phyloP scores from a whole-genome alignment of 2,797 vertebrate genomes.

The Mus minutoides region DNA sequence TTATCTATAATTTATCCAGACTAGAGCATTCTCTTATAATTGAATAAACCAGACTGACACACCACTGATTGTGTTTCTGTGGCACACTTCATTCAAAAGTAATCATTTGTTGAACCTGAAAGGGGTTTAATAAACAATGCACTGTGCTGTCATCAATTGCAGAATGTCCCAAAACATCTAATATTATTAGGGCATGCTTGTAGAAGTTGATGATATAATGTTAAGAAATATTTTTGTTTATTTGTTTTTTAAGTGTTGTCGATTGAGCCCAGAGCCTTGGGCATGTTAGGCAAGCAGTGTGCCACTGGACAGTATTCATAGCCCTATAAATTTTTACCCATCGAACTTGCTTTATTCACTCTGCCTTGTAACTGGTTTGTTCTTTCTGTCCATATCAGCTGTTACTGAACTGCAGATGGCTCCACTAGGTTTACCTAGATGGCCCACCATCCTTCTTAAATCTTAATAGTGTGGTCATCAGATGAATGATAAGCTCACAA shows the following conservation, averaged over 20 bases:
- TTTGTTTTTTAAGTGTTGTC: not conserved
- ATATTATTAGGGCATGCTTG: not conserved
- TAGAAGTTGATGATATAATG: not conserved
- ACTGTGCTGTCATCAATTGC: not conserved
- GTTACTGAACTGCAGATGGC: not conserved
- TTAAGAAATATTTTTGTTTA: not conserved
- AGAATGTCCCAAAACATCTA: not conserved
- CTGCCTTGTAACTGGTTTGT: not conserved
- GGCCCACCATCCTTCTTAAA: not conserved
- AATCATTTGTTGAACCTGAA: not conserved
- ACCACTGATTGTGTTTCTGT: not conserved
- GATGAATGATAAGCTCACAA: not conserved
- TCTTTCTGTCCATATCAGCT: not conserved
- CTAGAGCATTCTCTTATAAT: not conserved
- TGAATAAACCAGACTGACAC: not conserved
- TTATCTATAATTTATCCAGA: not conserved
- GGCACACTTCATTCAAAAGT: not conserved
- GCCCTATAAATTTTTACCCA: not conserved
- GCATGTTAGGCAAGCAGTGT: not conserved
- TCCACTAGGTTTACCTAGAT: not conserved
- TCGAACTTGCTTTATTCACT: not conserved
- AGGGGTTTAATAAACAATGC: not conserved
- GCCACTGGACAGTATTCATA: not conserved
- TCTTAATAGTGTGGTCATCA: conserved; percentile 17
- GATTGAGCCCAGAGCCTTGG: not conserved